Evolutionary conservation across 2,113 vertebrate genomes (phyloP).

Genomic region (Channa maculata): DNA sequence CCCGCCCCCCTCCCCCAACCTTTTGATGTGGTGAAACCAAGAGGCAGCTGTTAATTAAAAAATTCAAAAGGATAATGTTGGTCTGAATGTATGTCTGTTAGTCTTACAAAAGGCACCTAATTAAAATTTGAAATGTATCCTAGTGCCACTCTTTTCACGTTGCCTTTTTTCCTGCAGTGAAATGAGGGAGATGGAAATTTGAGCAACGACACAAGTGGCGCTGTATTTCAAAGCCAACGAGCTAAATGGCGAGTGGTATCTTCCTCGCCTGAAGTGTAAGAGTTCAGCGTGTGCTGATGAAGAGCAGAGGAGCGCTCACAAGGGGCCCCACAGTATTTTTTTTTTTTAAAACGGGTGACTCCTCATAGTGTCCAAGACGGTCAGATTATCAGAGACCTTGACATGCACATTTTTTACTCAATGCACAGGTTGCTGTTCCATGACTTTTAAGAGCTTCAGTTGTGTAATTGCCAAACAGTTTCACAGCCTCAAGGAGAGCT

Average conservation of each 20-base stretch:
- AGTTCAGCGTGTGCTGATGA: constrained; percentile 36
- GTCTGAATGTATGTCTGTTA: constrained; percentile 79
- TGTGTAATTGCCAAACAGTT: constrained; percentile 31
- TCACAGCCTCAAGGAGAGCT: constrained; percentile 36
- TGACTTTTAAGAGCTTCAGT: background rate
- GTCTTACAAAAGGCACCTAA: constrained; percentile 80
- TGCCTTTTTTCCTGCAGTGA: constrained; percentile 70
- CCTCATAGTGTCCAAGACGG: constrained; percentile 25
- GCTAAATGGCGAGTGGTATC: constrained; percentile 60
- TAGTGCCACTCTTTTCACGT: constrained; percentile 65
- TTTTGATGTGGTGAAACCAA: constrained; percentile 82
- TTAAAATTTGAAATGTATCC: constrained; percentile 83
- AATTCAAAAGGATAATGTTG: constrained; percentile 81
- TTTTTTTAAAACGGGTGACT: constrained; percentile 32
- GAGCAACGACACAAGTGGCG: constrained; percentile 55
- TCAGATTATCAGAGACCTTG: constrained; percentile 11
- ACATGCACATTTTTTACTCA: constrained; percentile 4
- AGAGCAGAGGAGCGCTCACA: constrained; percentile 17
- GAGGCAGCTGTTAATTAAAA: constrained; percentile 83
- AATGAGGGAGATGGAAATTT: constrained; percentile 67
- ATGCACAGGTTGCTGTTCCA: constrained; percentile 1
- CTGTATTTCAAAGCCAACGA: constrained; percentile 71
- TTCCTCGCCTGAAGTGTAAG: constrained; percentile 40
- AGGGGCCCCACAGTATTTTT: background rate
- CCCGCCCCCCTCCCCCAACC: constrained; percentile 41